phyloP scores from a whole-genome alignment of 2,797 vertebrate genomes.

The Apogon hyalosoma region DNA sequence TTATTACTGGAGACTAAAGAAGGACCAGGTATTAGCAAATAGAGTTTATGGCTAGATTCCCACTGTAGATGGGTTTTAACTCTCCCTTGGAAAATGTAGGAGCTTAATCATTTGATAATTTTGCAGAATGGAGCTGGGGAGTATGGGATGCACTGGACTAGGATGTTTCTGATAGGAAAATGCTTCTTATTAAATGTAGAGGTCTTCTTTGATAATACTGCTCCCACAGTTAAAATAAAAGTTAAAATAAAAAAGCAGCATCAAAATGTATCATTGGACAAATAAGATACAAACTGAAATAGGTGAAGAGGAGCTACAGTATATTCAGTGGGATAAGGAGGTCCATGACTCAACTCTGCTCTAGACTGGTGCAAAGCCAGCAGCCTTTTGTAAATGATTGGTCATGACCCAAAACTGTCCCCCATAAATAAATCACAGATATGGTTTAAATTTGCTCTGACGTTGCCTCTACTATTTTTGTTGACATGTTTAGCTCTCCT shows the following conservation, averaged over 20 bases:
- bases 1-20: constrained; percentile 49
- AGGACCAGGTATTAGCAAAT: constrained; percentile 45
- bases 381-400: constrained; percentile 54
- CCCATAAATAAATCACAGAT: constrained; percentile 48
- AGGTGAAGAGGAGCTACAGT: constrained; percentile 15
- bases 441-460: constrained; percentile 45
- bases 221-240: neutral
- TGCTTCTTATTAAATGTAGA: constrained; percentile 1
- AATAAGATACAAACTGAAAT: constrained; percentile 1
- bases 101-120: constrained; percentile 26
- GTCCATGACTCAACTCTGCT: constrained; percentile 61
- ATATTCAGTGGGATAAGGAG: constrained; percentile 19
- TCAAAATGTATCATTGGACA: neutral
- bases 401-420: constrained; percentile 57
- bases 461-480: constrained; percentile 31
- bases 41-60: constrained; percentile 24
- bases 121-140: neutral
- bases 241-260: neutral
- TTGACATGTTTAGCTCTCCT: constrained; percentile 17
- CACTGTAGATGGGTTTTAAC: constrained; percentile 11
- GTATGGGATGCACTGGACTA: neutral
- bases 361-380: constrained; percentile 51
- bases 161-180: constrained; percentile 6
- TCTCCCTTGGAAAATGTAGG: constrained; percentile 28
- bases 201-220: neutral